Base-by-base conservation (phyloP, 2,113 vertebrate genomes). In the Poecile atricapillus region DNA sequence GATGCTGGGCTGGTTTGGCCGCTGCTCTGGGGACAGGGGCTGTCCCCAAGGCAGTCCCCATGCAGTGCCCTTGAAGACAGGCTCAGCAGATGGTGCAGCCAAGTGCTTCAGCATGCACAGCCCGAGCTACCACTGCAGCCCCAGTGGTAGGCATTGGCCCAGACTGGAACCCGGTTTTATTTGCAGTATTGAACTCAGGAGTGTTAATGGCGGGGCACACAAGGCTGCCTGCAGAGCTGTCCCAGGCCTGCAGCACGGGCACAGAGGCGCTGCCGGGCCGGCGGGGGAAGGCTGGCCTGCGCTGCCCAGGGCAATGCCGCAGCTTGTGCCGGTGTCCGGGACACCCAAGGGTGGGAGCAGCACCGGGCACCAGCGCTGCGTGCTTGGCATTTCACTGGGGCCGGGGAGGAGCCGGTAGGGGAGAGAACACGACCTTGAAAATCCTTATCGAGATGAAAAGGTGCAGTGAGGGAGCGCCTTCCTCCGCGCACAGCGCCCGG, bases 311-410 rank as follows among this genome's bases (percentile, higher is more conserved):
- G 97, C 96, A 97, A 96, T 94, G 97, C 60, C 43, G 37, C 97
- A 94, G 97, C 96, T 97, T 97, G 96, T 96, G 95, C 96, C 46
- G 71, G 96, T 96, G 96, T 96, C 98, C 85, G 52, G 95, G 98
- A 97, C 94, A 98, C 89, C 3, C 11, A 93, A 89, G 96, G 97
- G 83, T 95, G 97, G 97, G 97, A 98, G 97, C 87, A 69, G 90
- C 96, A 92, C 94, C 97, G 86, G 94, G 91, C 96, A 96, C 90
- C 87, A 53, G 84, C 85, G 92, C 97, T 97, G 96, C 97, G 96
- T 98, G 99, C 98, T 97, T 98, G 94, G 96, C 95, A 97, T 98
- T 96, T 94, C 91, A 83, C 25, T 74, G 92, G 59, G 89, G 95
- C 91, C 23, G 19, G 92, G 96, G 87, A 97, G 96, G 96, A 97